Conservation (phyloP, 2,888 invertebrate species). For the Eristalis arbustorum region DNA sequence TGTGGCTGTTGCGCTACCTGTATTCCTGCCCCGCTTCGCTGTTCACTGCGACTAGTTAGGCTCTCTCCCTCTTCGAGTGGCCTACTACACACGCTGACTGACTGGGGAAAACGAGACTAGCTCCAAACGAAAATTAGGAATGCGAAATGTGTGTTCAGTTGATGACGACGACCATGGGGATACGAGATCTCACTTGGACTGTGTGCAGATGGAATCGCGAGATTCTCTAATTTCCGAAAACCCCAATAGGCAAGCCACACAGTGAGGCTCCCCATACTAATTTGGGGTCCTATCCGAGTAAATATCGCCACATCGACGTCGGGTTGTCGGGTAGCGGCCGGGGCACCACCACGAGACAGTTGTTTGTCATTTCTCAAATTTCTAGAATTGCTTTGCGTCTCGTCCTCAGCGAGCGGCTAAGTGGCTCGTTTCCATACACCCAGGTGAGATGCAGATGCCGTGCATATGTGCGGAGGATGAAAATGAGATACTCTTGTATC, state of each 20-base stretch:
- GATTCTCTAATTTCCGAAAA: conserved; percentile 58
- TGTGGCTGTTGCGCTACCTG: conserved; percentile 51
- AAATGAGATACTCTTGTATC: conserved; percentile 44
- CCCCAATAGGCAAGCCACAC: conserved; percentile 24
- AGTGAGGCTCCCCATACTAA: conserved; percentile 46
- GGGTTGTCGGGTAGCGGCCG: neutral
- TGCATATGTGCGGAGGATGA: conserved; percentile 39
- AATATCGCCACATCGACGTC: conserved; percentile 15
- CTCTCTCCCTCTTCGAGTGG: neutral
- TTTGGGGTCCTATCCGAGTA: conserved; percentile 46
- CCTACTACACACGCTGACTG: conserved; percentile 40
- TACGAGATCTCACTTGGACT: conserved; percentile 47
- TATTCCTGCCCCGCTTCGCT: conserved; percentile 2
- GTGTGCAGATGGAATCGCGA: conserved; percentile 45
- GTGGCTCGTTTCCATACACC: conserved; percentile 23
- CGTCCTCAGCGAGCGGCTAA: conserved; percentile 6
- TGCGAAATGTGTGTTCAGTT: conserved; percentile 59
- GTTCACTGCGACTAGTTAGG: conserved; percentile 9
- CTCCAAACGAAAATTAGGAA: conserved; percentile 62
- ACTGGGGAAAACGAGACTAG: conserved; percentile 47
- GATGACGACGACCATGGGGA: conserved; percentile 32
- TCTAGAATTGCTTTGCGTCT: conserved; percentile 62
- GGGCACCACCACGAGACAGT: conserved; percentile 47
- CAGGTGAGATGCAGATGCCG: conserved; percentile 55
- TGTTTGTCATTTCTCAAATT: conserved; percentile 69